Percentiles rank a stretch among this genome's conserved stretches.
phyloP scores from a whole-genome alignment of 2,113 vertebrate genomes.

The Larimichthys crocea region DNA sequence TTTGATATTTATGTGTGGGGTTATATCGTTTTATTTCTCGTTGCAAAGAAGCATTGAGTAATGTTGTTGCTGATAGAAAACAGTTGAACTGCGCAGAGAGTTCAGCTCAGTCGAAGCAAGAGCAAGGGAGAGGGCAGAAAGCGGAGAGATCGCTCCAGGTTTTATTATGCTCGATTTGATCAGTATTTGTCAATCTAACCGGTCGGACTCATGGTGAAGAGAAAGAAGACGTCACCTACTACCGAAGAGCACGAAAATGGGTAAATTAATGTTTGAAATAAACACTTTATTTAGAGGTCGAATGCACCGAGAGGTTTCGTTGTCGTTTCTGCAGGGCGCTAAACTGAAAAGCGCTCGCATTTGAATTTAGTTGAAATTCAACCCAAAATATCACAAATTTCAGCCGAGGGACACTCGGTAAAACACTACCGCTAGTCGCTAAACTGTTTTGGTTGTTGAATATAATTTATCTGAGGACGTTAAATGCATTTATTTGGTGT shows the following conservation, averaged over 20 bases:
- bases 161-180: conserved; percentile 85
- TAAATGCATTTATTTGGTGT: conserved; percentile 81
- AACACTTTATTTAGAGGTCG: conserved; percentile 87
- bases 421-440: conserved; percentile 4
- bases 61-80: conserved; percentile 79
- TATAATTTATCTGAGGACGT: conserved; percentile 51
- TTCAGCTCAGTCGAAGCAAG: conserved; percentile 83
- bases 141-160: conserved; percentile 79
- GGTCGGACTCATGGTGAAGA: conserved; percentile 91
- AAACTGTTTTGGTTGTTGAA: conserved; percentile 42
- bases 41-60: conserved; percentile 74
- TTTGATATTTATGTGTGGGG: not conserved
- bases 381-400: conserved; percentile 30
- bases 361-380: conserved; percentile 80
- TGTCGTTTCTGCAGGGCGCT: conserved; percentile 87
- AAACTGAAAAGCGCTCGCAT: conserved; percentile 86
- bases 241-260: conserved; percentile 85
- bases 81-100: conserved; percentile 86
- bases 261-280: conserved; percentile 78
- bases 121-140: conserved; percentile 76
- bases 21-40: conserved; percentile 14
- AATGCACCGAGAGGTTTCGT: conserved; percentile 80
- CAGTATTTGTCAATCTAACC: conserved; percentile 75
- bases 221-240: conserved; percentile 85
- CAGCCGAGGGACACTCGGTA: conserved; percentile 30